phyloP scores from a whole-genome alignment of 2,888 invertebrate genomes.

The Eurytoma californica region DNA sequence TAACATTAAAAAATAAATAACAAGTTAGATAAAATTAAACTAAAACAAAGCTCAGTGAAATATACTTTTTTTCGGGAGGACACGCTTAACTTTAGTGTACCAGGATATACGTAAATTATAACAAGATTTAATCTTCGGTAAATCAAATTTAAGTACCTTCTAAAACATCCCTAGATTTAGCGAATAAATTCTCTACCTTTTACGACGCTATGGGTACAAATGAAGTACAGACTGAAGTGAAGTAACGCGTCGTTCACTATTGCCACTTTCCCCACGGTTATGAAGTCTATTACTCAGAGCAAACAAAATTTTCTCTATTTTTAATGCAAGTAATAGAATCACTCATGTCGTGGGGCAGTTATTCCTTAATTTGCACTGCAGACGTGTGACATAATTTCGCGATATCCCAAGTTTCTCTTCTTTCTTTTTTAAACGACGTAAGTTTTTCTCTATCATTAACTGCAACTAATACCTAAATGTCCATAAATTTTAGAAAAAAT shows the following conservation, averaged over 20 bases:
- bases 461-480: no score
- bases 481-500: no score
- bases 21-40: no score
- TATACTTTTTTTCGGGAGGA: neutral
- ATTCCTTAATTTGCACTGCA: no score
- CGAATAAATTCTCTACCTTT: constrained; percentile 32
- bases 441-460: no score
- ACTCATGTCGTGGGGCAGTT: no score
- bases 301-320: neutral
- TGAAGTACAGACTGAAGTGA: neutral
- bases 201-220: constrained; percentile 5
- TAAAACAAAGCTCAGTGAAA: neutral
- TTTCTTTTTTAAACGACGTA: no score
- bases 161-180: constrained; percentile 8
- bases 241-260: neutral
- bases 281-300: neutral
- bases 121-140: constrained; percentile 18
- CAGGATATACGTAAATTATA: neutral
- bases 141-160: constrained; percentile 28
- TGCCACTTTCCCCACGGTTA: neutral
- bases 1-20: no score
- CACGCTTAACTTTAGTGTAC: neutral
- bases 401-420: no score
- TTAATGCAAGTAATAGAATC: neutral
- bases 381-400: no score